These are phyloP conservation scores for Lutraria lutraria DNA, from an alignment of 2,888 invertebrate genomes.

Conservation along the genomic window DNA sequence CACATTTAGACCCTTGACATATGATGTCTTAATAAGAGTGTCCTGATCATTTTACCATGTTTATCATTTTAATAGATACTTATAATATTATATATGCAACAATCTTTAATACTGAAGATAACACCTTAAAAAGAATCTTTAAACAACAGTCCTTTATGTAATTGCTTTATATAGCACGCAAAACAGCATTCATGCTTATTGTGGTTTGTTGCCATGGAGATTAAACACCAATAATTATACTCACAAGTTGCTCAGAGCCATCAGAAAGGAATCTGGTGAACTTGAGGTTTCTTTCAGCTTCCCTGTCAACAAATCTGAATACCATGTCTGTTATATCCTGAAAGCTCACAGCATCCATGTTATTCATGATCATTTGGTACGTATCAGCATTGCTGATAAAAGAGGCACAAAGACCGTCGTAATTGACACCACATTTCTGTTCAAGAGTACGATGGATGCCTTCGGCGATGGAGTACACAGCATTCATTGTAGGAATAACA, in stretches of 20 bases:
- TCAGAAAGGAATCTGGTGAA: slow-evolving; percentile 65
- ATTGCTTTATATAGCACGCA: no score
- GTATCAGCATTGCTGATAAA: slow-evolving; percentile 73
- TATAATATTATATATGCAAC: no score
- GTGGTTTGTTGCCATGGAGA: not conserved
- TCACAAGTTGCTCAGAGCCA: slow-evolving; percentile 52
- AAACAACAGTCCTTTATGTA: no score
- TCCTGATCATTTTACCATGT: no score
- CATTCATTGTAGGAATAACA: slow-evolving; percentile 86
- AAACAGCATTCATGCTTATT: no score
- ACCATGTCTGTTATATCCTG: slow-evolving; percentile 70
- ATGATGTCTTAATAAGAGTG: no score
- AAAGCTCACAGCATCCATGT: slow-evolving; percentile 77
- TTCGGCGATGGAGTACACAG: slow-evolving; percentile 86
- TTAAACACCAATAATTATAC: not conserved
- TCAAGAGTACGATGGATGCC: slow-evolving; percentile 83
- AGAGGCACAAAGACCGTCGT: slow-evolving; percentile 75
- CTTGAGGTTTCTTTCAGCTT: slow-evolving; percentile 72
- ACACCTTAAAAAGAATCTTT: no score
- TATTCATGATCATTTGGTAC: slow-evolving; percentile 68
- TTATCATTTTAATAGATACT: no score
- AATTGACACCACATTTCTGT: slow-evolving; percentile 78
- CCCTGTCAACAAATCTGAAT: slow-evolving; percentile 79
- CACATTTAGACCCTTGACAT: no score
- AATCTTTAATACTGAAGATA: no score